phyloP scores from a whole-genome alignment of 1,140 invertebrate species.

The Drosophila tani region DNA sequence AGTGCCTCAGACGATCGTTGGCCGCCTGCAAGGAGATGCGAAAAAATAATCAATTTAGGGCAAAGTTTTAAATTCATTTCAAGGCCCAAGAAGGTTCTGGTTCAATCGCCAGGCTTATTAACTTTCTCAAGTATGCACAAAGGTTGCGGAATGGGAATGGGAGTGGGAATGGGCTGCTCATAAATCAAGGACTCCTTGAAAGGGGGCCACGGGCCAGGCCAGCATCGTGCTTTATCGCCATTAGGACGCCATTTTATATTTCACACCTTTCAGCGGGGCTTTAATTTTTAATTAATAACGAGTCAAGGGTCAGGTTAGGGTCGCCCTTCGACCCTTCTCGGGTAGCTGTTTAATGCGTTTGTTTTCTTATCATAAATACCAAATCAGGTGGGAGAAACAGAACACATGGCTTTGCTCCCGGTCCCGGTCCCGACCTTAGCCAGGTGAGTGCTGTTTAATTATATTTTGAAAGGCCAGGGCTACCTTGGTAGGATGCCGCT shows the following conservation, averaged over 20 bases:
- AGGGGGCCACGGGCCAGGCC: conserved; percentile 8
- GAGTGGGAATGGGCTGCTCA: conserved; percentile 32
- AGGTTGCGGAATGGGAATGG: conserved; percentile 1
- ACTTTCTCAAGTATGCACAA: conserved; percentile 66
- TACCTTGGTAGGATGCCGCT: conserved; percentile 65
- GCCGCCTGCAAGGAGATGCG: conserved; percentile 66
- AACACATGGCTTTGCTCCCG: conserved; percentile 58
- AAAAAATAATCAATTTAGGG: conserved; percentile 63
- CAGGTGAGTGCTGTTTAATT: conserved; percentile 76
- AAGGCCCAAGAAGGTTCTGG: conserved; percentile 3
- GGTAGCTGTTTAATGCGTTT: conserved; percentile 70
- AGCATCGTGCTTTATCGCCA: conserved; percentile 76
- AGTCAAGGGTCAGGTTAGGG: conserved; percentile 69
- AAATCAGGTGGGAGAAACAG: conserved; percentile 63
- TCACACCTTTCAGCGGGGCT: conserved; percentile 80
- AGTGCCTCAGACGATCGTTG: conserved; percentile 90
- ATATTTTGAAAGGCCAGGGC: conserved; percentile 68
- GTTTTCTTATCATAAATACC: conserved; percentile 83
- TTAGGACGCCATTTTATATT: conserved; percentile 77
- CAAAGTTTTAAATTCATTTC: conserved; percentile 63
- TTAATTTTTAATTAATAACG: conserved; percentile 84
- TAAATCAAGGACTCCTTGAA: conserved; percentile 70
- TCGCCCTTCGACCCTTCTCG: conserved; percentile 47
- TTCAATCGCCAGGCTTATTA: conserved; percentile 52
- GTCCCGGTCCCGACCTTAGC: conserved; percentile 20